phyloP scores from a whole-genome alignment of 1,140 invertebrate species.

The Zaprionus nigranus region DNA sequence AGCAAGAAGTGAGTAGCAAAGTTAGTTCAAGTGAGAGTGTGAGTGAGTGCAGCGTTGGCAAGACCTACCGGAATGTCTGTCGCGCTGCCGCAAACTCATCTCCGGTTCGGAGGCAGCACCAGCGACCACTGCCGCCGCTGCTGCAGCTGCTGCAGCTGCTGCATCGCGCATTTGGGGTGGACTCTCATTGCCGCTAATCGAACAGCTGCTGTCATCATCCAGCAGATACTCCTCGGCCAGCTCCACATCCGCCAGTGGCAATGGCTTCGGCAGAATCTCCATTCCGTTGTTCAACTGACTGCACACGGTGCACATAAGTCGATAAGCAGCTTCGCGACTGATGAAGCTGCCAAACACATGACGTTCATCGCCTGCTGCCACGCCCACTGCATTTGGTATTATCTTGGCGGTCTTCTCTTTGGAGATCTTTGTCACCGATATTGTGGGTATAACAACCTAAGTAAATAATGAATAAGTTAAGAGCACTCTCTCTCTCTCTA shows the following conservation, averaged over 20 bases:
- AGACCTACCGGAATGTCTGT: slow-evolving; percentile 58
- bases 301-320: slow-evolving; percentile 93
- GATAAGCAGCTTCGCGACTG: slow-evolving; percentile 93
- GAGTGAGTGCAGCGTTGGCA: too few species aligned
- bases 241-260: slow-evolving; percentile 57
- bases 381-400: slow-evolving; percentile 95
- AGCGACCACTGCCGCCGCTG: slow-evolving; percentile 5
- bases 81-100: slow-evolving; percentile 36
- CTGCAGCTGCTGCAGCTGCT: not conserved
- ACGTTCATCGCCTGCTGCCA: slow-evolving; percentile 92
- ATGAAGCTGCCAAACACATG: slow-evolving; percentile 96
- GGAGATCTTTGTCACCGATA: slow-evolving; percentile 92
- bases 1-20: not conserved
- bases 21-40: not conserved
- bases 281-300: slow-evolving; percentile 50
- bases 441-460: slow-evolving; percentile 92
- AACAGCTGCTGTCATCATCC: slow-evolving; percentile 76
- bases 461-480: slow-evolving; percentile 54
- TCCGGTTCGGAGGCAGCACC: slow-evolving; percentile 30
- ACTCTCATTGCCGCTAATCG: slow-evolving; percentile 78
- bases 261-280: slow-evolving; percentile 58
- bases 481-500: not conserved
- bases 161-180: slow-evolving; percentile 48
- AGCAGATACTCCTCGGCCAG: slow-evolving; percentile 65
- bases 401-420: slow-evolving; percentile 96